phyloP scores from a whole-genome alignment of 2,797 vertebrate species.

The Sebastes dallii region DNA sequence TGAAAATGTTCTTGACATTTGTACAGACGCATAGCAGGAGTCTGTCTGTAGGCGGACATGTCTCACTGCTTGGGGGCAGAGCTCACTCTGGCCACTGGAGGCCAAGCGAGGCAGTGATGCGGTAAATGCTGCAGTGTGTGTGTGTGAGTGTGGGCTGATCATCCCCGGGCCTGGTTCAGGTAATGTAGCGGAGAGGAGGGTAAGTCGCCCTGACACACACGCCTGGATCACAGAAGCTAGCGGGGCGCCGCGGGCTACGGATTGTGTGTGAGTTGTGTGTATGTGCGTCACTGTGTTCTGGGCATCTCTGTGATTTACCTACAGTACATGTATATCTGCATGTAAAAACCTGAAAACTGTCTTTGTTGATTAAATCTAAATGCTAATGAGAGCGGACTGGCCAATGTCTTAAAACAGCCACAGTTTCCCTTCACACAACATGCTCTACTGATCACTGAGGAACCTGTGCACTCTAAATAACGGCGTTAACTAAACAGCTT shows the following conservation, averaged over 20 bases:
- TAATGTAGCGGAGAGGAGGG: slow-evolving; percentile 75
- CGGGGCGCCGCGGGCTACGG: slow-evolving; percentile 39
- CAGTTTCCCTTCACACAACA: background rate
- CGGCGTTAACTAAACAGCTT: background rate
- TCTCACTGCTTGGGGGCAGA: slow-evolving; percentile 56
- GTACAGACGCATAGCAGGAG: slow-evolving; percentile 9
- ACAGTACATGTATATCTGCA: slow-evolving; percentile 15
- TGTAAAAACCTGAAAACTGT: slow-evolving; percentile 19
- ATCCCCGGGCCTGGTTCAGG: slow-evolving; percentile 76
- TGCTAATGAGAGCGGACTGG: background rate
- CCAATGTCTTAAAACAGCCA: background rate
- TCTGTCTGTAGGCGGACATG: slow-evolving; percentile 39
- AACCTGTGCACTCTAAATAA: background rate
- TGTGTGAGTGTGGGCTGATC: slow-evolving; percentile 58
- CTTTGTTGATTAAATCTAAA: background rate
- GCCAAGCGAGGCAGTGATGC: slow-evolving; percentile 72
- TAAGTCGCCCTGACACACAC: slow-evolving; percentile 73
- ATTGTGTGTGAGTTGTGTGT: background rate
- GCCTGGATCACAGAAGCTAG: slow-evolving; percentile 73
- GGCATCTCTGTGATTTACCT: slow-evolving; percentile 23
- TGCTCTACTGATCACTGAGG: background rate
- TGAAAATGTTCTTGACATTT: slow-evolving; percentile 7
- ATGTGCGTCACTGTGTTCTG: background rate
- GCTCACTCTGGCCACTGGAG: slow-evolving; percentile 70
- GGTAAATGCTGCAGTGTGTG: slow-evolving; percentile 62